Evolutionary conservation across 2,888 invertebrate genomes (phyloP).

Genomic region (Noctua fimbriata): DNA sequence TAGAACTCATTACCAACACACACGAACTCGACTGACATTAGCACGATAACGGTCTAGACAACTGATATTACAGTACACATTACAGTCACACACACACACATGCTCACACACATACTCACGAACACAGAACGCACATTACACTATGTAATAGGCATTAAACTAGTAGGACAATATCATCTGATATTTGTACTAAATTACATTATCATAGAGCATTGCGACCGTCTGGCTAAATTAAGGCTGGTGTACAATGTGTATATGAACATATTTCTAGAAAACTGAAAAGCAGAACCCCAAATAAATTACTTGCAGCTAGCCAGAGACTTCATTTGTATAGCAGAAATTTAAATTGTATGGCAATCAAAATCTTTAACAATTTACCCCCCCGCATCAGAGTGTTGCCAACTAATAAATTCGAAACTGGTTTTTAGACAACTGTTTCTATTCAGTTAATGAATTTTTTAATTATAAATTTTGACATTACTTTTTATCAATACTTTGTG

Average conservation of each 20-base stretch:
- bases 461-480: too few species aligned
- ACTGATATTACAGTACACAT: constrained; percentile 12
- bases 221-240: constrained; percentile 22
- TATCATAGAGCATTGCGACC: constrained; percentile 46
- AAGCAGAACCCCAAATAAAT: too few species aligned
- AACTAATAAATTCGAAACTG: too few species aligned
- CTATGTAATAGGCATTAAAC: constrained; percentile 41
- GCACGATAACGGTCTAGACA: constrained; percentile 30
- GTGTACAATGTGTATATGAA: constrained; percentile 30
- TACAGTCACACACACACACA: constrained; percentile 7
- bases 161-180: constrained; percentile 43
- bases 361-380: too few species aligned
- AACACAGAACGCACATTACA: constrained; percentile 27
- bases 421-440: too few species aligned
- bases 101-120: background rate
- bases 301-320: too few species aligned
- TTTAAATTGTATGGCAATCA: too few species aligned
- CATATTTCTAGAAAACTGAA: too few species aligned
- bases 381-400: too few species aligned
- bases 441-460: too few species aligned
- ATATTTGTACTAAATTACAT: constrained; percentile 65
- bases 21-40: constrained; percentile 11
- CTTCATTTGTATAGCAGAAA: too few species aligned
- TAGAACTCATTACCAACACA: background rate
- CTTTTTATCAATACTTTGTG: too few species aligned